phyloP scores from a whole-genome alignment of 1,140 invertebrate species.

The Druon quercuslanigerum region DNA sequence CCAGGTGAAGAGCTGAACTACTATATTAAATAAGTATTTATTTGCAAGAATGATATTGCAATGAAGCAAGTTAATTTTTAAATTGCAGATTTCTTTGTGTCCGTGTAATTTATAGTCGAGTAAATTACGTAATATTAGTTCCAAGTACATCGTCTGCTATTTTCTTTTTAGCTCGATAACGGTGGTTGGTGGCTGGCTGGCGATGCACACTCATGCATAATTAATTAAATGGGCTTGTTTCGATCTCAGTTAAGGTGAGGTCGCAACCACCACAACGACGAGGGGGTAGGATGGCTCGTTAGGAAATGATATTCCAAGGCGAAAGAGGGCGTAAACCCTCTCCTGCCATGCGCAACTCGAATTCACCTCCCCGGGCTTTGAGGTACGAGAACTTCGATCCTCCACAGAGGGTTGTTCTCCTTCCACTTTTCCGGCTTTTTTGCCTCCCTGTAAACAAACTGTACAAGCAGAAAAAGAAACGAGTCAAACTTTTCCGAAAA shows the following conservation, averaged over 20 bases:
- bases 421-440: slow-evolving; percentile 35
- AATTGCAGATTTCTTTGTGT: too few species aligned
- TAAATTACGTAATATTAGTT: neutral
- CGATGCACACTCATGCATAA: slow-evolving; percentile 65
- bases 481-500: neutral
- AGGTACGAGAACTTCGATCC: slow-evolving; percentile 47
- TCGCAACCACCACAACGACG: slow-evolving; percentile 41
- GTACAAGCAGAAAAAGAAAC: slow-evolving; percentile 3
- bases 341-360: slow-evolving; percentile 63
- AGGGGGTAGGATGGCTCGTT: slow-evolving; percentile 41
- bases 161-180: slow-evolving; percentile 51
- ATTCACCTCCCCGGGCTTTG: neutral
- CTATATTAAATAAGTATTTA: too few species aligned
- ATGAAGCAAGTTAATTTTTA: too few species aligned
- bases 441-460: neutral
- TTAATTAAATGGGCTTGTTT: slow-evolving; percentile 71
- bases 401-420: slow-evolving; percentile 35
- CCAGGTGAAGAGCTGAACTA: too few species aligned
- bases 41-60: too few species aligned
- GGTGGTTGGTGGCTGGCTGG: slow-evolving; percentile 57
- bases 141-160: neutral
- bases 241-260: slow-evolving; percentile 62
- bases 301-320: slow-evolving; percentile 65
- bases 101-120: neutral
- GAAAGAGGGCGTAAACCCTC: slow-evolving; percentile 65